These are phyloP conservation scores for Nymphalis c-album DNA, from an alignment of 2,888 invertebrate species.

Conservation along the genomic window DNA sequence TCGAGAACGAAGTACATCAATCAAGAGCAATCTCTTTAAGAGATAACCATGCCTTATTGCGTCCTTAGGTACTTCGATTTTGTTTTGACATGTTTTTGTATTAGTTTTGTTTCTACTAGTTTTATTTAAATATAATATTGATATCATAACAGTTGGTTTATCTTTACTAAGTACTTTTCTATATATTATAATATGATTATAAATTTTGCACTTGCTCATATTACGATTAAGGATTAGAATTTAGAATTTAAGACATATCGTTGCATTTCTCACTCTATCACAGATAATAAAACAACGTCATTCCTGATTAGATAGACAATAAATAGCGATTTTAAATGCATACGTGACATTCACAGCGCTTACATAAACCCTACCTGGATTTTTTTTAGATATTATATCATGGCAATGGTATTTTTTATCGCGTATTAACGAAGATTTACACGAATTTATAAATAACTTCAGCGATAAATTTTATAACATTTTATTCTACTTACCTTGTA, in stretches of 20 bases:
- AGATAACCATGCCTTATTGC: too few species aligned
- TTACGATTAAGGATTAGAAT: constrained; percentile 1
- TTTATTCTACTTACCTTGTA: neutral
- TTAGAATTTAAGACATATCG: neutral
- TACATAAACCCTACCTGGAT: constrained; percentile 9
- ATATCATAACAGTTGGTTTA: too few species aligned
- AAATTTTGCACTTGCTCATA: too few species aligned
- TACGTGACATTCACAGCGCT: constrained; percentile 38
- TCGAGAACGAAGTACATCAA: too few species aligned
- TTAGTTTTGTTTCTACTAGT: too few species aligned
- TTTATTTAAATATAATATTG: too few species aligned
- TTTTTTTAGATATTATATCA: constrained; percentile 13
- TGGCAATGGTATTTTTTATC: constrained; percentile 1
- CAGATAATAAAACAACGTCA: constrained; percentile 8
- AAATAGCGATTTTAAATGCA: constrained; percentile 15
- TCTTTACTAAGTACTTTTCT: too few species aligned
- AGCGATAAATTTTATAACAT: neutral
- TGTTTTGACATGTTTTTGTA: too few species aligned
- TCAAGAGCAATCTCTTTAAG: too few species aligned
- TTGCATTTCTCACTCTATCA: neutral
- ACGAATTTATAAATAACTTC: constrained; percentile 6
- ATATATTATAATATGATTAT: too few species aligned
- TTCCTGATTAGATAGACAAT: constrained; percentile 13
- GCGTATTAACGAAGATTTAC: constrained; percentile 14
- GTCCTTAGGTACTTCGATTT: too few species aligned